These are phyloP conservation scores for Gastracanthus pulcherrimus DNA, from an alignment of 2,888 invertebrate species.

Conservation along the genomic window DNA sequence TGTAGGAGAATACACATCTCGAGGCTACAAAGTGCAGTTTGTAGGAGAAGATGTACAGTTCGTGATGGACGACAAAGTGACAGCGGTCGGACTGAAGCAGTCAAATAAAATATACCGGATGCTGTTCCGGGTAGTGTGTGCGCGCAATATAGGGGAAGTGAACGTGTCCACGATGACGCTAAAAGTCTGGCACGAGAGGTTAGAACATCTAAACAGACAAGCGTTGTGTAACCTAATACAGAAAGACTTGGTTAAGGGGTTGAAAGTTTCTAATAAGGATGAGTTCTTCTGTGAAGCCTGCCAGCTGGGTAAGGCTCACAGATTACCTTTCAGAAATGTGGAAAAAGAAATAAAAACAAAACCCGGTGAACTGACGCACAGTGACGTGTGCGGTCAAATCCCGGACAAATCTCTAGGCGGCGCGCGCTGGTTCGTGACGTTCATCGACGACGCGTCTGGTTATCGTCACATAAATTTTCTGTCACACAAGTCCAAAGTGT, in stretches of 20 bases:
- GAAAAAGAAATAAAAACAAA: background rate
- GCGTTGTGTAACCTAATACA: conserved; percentile 30
- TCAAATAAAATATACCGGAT: conserved; percentile 56
- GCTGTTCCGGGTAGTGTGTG: conserved; percentile 41
- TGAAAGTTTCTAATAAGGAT: conserved; percentile 29
- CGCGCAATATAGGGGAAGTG: conserved; percentile 25
- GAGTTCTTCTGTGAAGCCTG: conserved; percentile 62
- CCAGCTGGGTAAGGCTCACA: conserved; percentile 61
- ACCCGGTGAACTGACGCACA: conserved; percentile 59
- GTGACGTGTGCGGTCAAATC: conserved; percentile 64
- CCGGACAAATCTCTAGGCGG: conserved; percentile 59
- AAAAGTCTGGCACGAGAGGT: conserved; percentile 55
- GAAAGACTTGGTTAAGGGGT: conserved; percentile 22
- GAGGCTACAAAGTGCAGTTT: conserved; percentile 51
- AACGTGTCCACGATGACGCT: conserved; percentile 33
- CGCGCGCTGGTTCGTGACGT: conserved; percentile 59
- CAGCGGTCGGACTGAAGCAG: conserved; percentile 53
- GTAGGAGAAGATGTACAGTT: conserved; percentile 33
- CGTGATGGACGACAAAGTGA: background rate
- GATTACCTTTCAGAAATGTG: conserved; percentile 35
- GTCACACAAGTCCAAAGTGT: conserved; percentile 40
- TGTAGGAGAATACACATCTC: conserved; percentile 49
- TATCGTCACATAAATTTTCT: conserved; percentile 54
- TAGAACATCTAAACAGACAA: conserved; percentile 52
- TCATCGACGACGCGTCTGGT: conserved; percentile 61